These are phyloP conservation scores for Lepidocyrtinus sp. DNA, from an alignment of 2,888 invertebrate species.

Conservation along the genomic window DNA sequence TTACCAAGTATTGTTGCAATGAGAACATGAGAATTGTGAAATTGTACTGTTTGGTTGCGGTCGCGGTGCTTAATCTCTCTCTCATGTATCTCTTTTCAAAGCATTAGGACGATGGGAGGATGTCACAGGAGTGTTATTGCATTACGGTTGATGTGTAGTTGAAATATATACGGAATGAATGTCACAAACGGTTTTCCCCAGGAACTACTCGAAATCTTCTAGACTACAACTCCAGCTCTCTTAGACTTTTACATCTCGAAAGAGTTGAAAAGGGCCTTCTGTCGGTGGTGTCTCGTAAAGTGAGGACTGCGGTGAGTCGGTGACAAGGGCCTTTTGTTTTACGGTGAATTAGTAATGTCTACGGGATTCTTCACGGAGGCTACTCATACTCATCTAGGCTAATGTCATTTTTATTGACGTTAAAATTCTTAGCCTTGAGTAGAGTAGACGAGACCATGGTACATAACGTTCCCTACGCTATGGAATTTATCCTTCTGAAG, in stretches of 20 bases:
- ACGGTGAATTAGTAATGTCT: not conserved
- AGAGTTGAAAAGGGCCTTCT: not conserved
- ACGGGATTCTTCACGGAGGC: not conserved
- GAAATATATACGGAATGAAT: not conserved
- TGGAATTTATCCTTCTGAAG: not conserved
- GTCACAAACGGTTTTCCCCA: not conserved
- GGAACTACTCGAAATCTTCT: too few relatives aligned
- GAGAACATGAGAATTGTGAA: constrained; percentile 20
- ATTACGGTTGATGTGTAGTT: not conserved
- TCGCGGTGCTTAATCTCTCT: constrained; percentile 50
- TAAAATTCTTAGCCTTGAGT: not conserved
- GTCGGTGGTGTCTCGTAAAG: too few relatives aligned
- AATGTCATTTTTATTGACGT: not conserved
- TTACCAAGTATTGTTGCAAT: constrained; percentile 23
- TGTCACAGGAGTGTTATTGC: constrained; percentile 19
- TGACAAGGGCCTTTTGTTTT: constrained; percentile 1
- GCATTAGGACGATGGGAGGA: not conserved
- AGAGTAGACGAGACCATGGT: not conserved
- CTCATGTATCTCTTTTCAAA: constrained; percentile 25
- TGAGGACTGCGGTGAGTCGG: not conserved
- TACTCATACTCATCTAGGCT: not conserved
- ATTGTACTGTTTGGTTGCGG: too few relatives aligned
- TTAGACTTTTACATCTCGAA: too few relatives aligned
- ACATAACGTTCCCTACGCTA: not conserved
- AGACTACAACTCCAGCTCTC: too few relatives aligned